Conservation (phyloP, 1,140 invertebrate genomes). For the Himalopsyche phryganea region DNA sequence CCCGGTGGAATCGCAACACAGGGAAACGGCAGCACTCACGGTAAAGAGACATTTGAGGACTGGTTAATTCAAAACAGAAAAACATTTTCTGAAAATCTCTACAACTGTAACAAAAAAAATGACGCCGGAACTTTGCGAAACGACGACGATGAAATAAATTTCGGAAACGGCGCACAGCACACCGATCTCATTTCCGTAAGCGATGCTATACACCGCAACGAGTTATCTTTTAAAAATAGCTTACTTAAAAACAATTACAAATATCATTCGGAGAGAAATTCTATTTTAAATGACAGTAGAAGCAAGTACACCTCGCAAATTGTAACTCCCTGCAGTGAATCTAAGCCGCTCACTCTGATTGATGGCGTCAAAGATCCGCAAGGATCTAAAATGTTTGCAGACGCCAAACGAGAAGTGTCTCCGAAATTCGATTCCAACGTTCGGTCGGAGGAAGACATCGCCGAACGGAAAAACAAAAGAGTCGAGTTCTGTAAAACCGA, state of each 20-base stretch:
- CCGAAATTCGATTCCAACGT: neutral
- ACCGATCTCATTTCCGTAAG: neutral
- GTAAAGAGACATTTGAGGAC: slow-evolving; percentile 43
- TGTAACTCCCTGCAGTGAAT: neutral
- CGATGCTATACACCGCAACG: neutral
- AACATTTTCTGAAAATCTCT: slow-evolving; percentile 4
- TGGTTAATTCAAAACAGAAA: slow-evolving; percentile 46
- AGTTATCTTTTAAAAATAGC: neutral
- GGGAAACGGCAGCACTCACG: slow-evolving; percentile 8
- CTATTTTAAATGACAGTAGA: neutral
- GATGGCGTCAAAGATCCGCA: slow-evolving; percentile 30
- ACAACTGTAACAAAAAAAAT: slow-evolving; percentile 6
- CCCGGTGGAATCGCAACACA: neutral
- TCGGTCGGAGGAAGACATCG: slow-evolving; percentile 22
- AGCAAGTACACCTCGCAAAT: too few species aligned
- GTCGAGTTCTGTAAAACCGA: slow-evolving; percentile 84
- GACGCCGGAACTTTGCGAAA: too few species aligned
- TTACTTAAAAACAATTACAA: slow-evolving; percentile 18
- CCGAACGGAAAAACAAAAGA: slow-evolving; percentile 61
- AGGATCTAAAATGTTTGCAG: slow-evolving; percentile 7
- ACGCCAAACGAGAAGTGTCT: slow-evolving; percentile 3
- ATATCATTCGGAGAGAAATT: slow-evolving; percentile 30
- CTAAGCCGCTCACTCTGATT: neutral
- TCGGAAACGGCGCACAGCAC: slow-evolving; percentile 28
- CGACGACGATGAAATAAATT: slow-evolving; percentile 27